These are phyloP conservation scores for Aphaenogaster floridana DNA, from an alignment of 1,140 invertebrate genomes.

Conservation along the genomic window DNA sequence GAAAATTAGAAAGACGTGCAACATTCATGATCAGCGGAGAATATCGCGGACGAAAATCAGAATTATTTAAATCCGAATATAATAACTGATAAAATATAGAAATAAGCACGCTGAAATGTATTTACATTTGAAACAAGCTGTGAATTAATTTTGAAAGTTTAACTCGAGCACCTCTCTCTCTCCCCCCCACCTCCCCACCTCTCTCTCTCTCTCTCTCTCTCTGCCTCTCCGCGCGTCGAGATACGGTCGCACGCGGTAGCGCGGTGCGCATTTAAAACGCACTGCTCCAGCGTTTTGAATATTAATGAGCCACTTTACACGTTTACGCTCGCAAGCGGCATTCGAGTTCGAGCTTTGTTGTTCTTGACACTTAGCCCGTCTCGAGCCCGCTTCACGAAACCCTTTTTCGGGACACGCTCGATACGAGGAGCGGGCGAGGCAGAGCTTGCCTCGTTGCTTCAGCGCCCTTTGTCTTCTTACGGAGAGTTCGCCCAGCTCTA, in stretches of 20 bases:
- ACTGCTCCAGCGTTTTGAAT: constrained; percentile 56
- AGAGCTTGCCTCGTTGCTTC: background rate
- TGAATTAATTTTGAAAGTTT: constrained; percentile 58
- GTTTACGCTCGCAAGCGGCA: constrained; percentile 56
- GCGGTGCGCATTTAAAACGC: constrained; percentile 37
- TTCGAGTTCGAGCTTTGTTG: constrained; percentile 58
- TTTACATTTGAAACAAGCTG: constrained; percentile 57
- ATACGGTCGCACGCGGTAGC: constrained; percentile 36
- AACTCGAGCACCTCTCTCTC: constrained; percentile 22
- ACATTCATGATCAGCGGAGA: background rate
- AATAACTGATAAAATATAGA: constrained; percentile 57
- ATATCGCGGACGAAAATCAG: background rate
- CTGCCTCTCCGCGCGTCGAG: constrained; percentile 10
- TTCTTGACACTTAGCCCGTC: constrained; percentile 59
- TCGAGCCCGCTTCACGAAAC: constrained; percentile 27
- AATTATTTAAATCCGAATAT: constrained; percentile 39
- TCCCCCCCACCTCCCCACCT: background rate
- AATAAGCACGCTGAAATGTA: constrained; percentile 37
- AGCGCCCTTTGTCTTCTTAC: constrained; percentile 45
- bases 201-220: constrained; percentile 3
- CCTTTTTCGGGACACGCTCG: constrained; percentile 44
- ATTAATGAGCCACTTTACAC: constrained; percentile 69
- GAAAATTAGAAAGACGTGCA: background rate
- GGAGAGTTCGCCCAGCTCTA: constrained; percentile 10
- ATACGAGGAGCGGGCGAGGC: background rate